Evolutionary conservation across 2,113 vertebrate species (phyloP), one percentile per base, ranked within the genome.

Genomic region (Spermophilus dauricus): DNA sequence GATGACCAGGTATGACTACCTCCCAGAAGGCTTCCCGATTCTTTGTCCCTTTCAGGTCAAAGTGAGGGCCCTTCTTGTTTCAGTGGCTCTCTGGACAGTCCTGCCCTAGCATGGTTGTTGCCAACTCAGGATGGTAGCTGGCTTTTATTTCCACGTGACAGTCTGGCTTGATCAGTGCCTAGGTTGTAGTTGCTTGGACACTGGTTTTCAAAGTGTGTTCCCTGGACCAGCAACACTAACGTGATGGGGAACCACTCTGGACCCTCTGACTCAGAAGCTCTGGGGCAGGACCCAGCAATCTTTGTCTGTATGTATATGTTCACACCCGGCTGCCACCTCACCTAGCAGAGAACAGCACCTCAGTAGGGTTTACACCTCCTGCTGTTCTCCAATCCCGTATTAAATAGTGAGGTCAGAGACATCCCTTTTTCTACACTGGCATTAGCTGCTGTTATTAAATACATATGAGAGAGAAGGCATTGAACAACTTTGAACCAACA

Each of bases 141-240:
- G 8, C 87, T 77, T 84, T 65, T 18, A 56, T 45, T 37, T n/a
- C 70, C 61, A 7, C 0, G 6, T 4, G 20, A 58, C 14, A 22
- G 0, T 24, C 1, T 0, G 8, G 48, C 67, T 51, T 70, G n/a
- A 37, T 69, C 32, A 48, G 26, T 10, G 1, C 6, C 5, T 17
- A 32, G 67, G 32, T 13, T 0, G 13, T 61, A 2, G 63, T 28
- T 45, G 51, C 45, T 70, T 88, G 3, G 42, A 65, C 34, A 30
- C 45, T 77, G 58, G 17, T 81, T 93, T 77, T 61, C 78, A 58
- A 61, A 92, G 70, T 34, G 3, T 24, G 12, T 17, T 89, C 53
- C 56, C 7, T 5, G 34, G 58, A 26, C 8, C 2, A 3, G 45
- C 45, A 6, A 12, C n/a, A 24, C 10, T 16, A 17, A 3, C 32